These are phyloP conservation scores for Philantomba maxwellii DNA, from an alignment of 2,113 vertebrate species.

Conservation along the genomic window DNA sequence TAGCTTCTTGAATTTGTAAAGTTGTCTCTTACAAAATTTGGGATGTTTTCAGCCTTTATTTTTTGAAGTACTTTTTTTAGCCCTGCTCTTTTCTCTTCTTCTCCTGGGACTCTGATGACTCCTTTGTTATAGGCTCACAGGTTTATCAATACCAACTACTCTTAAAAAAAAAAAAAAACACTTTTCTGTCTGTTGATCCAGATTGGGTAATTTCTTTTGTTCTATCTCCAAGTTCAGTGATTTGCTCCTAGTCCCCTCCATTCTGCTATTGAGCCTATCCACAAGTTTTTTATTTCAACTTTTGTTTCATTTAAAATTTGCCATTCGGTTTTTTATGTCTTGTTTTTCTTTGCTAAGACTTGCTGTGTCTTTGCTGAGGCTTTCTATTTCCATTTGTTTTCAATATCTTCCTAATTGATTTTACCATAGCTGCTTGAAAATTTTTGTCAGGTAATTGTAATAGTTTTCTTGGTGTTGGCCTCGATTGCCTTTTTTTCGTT, in stretches of 20 bases:
- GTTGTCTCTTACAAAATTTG: neutral
- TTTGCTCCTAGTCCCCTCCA: neutral
- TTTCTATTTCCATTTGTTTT: neutral
- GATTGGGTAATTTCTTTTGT: neutral
- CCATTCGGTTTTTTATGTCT: neutral
- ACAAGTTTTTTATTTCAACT: neutral
- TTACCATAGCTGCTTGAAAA: neutral
- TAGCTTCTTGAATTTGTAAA: neutral
- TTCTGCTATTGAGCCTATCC: neutral
- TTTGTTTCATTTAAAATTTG: conserved; percentile 9
- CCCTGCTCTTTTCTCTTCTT: neutral
- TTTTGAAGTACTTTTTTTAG: neutral
- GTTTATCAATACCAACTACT: neutral
- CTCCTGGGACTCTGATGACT: neutral
- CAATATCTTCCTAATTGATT: neutral
- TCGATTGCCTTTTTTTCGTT: neutral
- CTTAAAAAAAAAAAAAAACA: neutral
- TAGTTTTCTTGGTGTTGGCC: neutral
- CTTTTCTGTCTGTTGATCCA: neutral
- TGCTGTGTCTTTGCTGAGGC: neutral
- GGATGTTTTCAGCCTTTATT: neutral
- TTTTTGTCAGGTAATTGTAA: neutral
- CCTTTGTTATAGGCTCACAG: neutral
- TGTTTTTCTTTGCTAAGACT: neutral
- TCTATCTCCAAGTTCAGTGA: neutral